These are phyloP conservation scores for Esperia sulphurella DNA, from an alignment of 2,888 invertebrate genomes.

Conservation along the genomic window DNA sequence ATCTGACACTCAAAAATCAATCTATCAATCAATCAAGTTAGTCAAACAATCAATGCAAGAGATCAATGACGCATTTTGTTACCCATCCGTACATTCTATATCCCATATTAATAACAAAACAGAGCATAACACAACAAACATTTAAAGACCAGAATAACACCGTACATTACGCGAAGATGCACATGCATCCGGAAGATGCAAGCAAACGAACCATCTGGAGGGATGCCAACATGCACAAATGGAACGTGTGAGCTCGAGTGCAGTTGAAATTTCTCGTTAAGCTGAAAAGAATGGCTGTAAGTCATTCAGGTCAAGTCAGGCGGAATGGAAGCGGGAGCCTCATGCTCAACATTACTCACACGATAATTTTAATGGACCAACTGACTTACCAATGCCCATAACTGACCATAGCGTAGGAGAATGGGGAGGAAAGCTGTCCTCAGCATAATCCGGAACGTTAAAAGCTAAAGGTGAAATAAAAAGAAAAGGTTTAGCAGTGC, in stretches of 20 bases:
- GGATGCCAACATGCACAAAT: conserved; percentile 39
- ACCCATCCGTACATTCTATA: too few species aligned
- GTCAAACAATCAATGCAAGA: too few species aligned
- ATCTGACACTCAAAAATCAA: too few species aligned
- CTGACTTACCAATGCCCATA: not conserved
- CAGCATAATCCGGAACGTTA: too few species aligned
- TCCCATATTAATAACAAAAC: too few species aligned
- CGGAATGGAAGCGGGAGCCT: not conserved
- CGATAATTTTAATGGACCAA: not conserved
- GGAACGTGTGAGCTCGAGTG: conserved; percentile 1
- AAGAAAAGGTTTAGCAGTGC: too few species aligned
- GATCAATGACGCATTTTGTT: too few species aligned
- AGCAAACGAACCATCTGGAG: conserved; percentile 54
- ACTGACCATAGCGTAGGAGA: not conserved
- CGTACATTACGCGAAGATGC: conserved; percentile 19
- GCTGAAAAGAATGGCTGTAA: not conserved
- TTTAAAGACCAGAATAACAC: conserved; percentile 31
- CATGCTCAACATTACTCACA: not conserved
- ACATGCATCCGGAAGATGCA: conserved; percentile 49
- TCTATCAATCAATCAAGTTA: too few species aligned
- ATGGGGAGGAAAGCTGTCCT: not conserved
- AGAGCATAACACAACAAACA: not conserved
- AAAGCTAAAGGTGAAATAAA: too few species aligned
- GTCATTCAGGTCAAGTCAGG: not conserved
- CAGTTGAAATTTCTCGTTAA: not conserved